phyloP scores from a whole-genome alignment of 2,888 invertebrate genomes.

The Cyclophora punctaria region DNA sequence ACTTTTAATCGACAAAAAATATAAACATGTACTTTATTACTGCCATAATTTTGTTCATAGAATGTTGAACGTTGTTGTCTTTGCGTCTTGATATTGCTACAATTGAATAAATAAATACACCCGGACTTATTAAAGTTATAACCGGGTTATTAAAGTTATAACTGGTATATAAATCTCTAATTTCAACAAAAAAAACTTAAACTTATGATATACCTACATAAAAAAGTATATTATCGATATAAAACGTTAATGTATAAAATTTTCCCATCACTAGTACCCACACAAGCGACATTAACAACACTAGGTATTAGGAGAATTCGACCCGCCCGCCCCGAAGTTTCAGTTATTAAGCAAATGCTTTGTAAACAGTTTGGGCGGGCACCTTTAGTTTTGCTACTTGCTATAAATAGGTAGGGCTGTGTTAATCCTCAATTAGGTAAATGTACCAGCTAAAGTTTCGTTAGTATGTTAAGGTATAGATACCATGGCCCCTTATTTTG shows the following conservation, averaged over 20 bases:
- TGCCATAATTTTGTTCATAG: no score
- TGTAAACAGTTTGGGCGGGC: slow-evolving; percentile 70
- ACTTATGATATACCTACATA: background rate
- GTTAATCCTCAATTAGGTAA: slow-evolving; percentile 58
- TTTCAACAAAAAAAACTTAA: no score
- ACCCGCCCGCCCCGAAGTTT: slow-evolving; percentile 65
- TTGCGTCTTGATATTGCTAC: no score
- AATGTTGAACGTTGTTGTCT: no score
- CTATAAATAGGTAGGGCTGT: slow-evolving; percentile 61
- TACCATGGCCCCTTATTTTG: background rate
- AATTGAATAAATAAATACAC: no score
- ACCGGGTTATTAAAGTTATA: no score
- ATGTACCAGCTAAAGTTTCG: slow-evolving; percentile 26
- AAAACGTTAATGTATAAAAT: background rate
- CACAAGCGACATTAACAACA: slow-evolving; percentile 31
- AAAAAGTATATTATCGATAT: background rate
- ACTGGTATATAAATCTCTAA: no score
- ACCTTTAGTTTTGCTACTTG: slow-evolving; percentile 59
- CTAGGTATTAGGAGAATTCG: slow-evolving; percentile 69
- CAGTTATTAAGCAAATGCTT: slow-evolving; percentile 75
- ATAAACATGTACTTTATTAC: no score
- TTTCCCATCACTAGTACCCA: slow-evolving; percentile 27
- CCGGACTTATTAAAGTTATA: no score
- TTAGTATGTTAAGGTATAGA: slow-evolving; percentile 8
- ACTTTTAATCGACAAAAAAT: no score